Evolutionary conservation across 2,888 invertebrate species (phyloP).

Genomic region (Phymatocera aterrima): DNA sequence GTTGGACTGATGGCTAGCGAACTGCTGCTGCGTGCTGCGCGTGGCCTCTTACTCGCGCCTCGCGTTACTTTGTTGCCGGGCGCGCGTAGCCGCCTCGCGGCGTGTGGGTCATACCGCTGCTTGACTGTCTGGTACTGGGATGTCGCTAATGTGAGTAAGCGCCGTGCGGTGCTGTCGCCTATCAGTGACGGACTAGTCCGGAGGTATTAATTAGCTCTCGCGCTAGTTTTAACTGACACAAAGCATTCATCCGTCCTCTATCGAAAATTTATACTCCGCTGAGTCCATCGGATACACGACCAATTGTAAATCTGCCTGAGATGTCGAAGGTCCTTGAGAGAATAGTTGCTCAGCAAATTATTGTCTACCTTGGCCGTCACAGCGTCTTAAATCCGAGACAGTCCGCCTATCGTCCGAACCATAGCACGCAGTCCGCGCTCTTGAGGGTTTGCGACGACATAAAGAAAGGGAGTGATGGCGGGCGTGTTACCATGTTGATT

Average conservation of each 20-base stretch:
- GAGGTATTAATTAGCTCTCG: no score
- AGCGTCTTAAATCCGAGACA: neutral
- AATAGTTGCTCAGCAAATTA: neutral
- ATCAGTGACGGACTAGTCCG: no score
- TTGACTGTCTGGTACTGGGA: no score
- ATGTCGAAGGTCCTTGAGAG: neutral
- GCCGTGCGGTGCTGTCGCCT: no score
- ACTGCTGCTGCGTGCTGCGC: no score
- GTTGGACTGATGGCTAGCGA: no score
- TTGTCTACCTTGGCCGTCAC: neutral
- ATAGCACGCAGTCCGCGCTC: constrained; percentile 6
- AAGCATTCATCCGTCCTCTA: neutral
- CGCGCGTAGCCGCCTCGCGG: no score
- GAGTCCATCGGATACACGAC: neutral
- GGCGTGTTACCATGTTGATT: neutral
- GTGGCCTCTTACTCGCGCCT: no score
- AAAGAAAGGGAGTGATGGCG: neutral
- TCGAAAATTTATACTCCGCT: neutral
- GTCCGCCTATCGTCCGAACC: neutral
- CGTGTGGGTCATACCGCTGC: no score
- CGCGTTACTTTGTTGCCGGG: no score
- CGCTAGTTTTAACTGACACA: no score
- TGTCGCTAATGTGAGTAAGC: no score
- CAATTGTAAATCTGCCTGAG: neutral
- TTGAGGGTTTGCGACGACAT: neutral